Conservation (phyloP, 1,140 invertebrate genomes). For the Lucilia cuprina region DNA sequence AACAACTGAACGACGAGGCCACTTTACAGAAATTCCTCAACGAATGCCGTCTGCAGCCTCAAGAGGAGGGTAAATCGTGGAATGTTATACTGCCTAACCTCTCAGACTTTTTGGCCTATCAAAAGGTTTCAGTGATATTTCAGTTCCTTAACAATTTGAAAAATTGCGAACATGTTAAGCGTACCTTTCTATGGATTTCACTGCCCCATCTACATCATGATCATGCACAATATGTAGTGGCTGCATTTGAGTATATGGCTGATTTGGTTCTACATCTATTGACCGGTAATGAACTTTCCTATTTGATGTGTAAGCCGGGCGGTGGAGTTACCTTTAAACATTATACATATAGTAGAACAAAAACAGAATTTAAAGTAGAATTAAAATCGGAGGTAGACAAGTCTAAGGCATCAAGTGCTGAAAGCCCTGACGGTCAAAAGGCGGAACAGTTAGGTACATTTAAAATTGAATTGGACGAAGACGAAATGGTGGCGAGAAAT, state of each 20-base stretch:
- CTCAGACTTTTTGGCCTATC: slow-evolving; percentile 52
- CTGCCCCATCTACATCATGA: slow-evolving; percentile 46
- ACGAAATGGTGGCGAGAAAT: slow-evolving; percentile 58
- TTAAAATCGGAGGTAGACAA: slow-evolving; percentile 1
- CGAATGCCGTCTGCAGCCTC: slow-evolving; percentile 39
- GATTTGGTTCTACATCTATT: slow-evolving; percentile 51
- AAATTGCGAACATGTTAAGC: slow-evolving; percentile 48
- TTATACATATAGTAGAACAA: slow-evolving; percentile 49
- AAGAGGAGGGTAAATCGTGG: slow-evolving; percentile 39
- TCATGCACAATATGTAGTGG: slow-evolving; percentile 47
- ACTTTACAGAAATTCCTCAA: slow-evolving; percentile 45
- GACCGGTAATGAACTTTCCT: slow-evolving; percentile 43
- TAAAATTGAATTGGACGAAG: slow-evolving; percentile 59
- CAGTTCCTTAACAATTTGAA: slow-evolving; percentile 49
- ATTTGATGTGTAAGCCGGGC: slow-evolving; percentile 49
- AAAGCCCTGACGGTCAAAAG: slow-evolving; percentile 26
- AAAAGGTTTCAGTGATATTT: slow-evolving; percentile 49
- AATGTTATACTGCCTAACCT: slow-evolving; percentile 56
- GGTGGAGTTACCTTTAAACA: slow-evolving; percentile 50
- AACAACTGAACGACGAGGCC: slow-evolving; percentile 44
- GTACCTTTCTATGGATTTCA: slow-evolving; percentile 55
- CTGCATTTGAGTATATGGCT: slow-evolving; percentile 55
- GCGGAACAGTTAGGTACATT: slow-evolving; percentile 46
- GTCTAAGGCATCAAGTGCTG: slow-evolving; percentile 9
- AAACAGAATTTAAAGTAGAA: slow-evolving; percentile 48